Base-by-base conservation (phyloP, 1,140 invertebrate species). In the Lycorma delicatula region DNA sequence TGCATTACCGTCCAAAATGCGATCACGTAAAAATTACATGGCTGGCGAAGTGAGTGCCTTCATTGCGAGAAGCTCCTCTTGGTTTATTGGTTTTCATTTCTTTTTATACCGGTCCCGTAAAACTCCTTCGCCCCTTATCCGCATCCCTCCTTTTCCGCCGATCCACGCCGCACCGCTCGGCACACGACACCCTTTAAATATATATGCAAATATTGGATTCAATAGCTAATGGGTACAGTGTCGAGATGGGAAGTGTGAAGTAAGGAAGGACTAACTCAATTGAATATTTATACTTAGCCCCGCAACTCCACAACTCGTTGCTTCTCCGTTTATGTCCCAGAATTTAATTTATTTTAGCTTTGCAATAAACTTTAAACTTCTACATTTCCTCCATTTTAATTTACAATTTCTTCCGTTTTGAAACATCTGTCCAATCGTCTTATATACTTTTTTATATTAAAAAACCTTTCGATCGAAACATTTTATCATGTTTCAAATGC, bases 131-230 rank as follows among this genome's bases (percentile, higher is more conserved):
- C 49, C 20, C 27, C 47, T 23, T 38, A 13, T 28, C 18, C 2
- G 5, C 9, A n/a, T 11, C 36, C 18, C 41, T 44, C 41, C 23
- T 16, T 18, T 22, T 20, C 41, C 41, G 9, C 41, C 16, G 41
- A 44, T 20, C 6, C 23, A 44, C 18, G 41, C 16, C 9, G 41
- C 18, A 44, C 16, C 41, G 23, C 41, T 20, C 41, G 41, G 41
- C 41, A 44, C 41, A 44, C 41, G 41, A 44, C 41, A 44, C 41
- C 26, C 49, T 52, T 52, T 52, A 44, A 38, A 58, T 58, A 58
- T 58, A 58, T 58, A 58, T 58, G 56, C 56, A 58, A 58, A 58
- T 58, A 58, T 58, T 58, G 49, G 26, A 58, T 53, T 34, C 56
- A 44, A 25, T 26, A 55, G 53, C 41, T 55, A 55, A 55, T 46